Evolutionary conservation across 1,140 invertebrate genomes (phyloP).

Genomic region (Penaeus japonicus): DNA sequence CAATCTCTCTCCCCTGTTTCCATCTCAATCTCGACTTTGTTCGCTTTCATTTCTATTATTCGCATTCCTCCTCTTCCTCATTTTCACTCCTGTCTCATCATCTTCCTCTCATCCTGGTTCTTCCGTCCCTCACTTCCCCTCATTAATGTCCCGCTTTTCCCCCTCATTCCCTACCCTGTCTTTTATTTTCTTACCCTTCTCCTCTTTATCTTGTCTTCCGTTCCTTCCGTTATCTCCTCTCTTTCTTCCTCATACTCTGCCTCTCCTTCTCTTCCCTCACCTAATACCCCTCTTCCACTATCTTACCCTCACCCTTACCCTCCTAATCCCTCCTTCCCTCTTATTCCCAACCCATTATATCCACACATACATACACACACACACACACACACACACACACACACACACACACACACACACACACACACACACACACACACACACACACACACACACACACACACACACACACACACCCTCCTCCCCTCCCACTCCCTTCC

Average conservation of each 20-base stretch:
- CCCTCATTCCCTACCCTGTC: not conserved
- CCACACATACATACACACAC: not conserved
- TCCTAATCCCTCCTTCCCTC: not conserved
- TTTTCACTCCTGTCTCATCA: not conserved
- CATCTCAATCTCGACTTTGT: not conserved
- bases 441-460: too few relatives aligned
- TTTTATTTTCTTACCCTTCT: not conserved
- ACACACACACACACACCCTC: not conserved
- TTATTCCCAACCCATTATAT: not conserved
- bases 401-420: too few relatives aligned
- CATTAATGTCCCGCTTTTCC: not conserved
- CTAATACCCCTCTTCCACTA: too few relatives aligned
- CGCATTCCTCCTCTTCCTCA: not conserved
- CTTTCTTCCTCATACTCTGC: not conserved
- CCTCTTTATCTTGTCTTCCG: not conserved
- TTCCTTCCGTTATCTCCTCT: not conserved
- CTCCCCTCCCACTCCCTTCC: not conserved
- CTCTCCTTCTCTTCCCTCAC: not conserved
- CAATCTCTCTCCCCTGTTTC: not conserved
- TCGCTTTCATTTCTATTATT: too few relatives aligned
- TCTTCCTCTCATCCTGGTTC: not conserved
- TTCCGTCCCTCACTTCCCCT: not conserved
- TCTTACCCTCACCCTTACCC: not conserved
- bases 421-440: too few relatives aligned
- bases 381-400: not conserved